Base-by-base conservation (phyloP, 2,888 invertebrate species). In the Tinea trinotella region DNA sequence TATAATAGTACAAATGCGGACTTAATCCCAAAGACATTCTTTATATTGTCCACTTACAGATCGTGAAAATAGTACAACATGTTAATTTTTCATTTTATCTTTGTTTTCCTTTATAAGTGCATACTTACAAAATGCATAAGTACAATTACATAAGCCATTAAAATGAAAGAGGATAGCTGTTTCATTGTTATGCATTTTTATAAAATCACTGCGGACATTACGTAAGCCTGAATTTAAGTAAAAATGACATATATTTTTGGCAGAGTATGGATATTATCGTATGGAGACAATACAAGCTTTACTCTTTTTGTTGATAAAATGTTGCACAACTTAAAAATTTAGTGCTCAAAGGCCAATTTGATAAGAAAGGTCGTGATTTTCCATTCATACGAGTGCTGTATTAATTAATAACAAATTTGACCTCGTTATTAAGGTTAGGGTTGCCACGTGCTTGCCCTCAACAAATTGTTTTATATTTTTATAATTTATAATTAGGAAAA, bases 271-370 rank as follows among this genome's bases (percentile, higher is more conserved):
- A n/a, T n/a, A n/a, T n/a, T n/a, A n/a, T n/a, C n/a, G n/a, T n/a
- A n/a, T n/a, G n/a, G n/a, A n/a, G n/a, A 40, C 40, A 40, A 40
- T 13, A 7, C 13, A 13, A 40, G 30, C 30, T 30, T 30, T 2
- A 30, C 30, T 30, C n/a, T 30, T 22, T 30, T 30, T 40, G 40
- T 40, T 48, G 48, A 48, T 19, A 19, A 20, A 48, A 2, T 15
- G 48, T 48, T 48, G 48, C 48, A 48, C 48, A 48, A 48, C 48
- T 48, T 20, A 48, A 18, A 48, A 48, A 48, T n/a, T 48, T 19
- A 48, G 19, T 19, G 19, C 48, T 48, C 48, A 48, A 20, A 48
- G 48, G 20, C 48, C 18, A 19, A 12, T 3, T 2, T 40, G 40
- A 48, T 48, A 48, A 48, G 19, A 20, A 19, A 48, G 48, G 48